Base-by-base conservation (phyloP, 2,113 vertebrate genomes). In the Oncorhynchus nerka region DNA sequence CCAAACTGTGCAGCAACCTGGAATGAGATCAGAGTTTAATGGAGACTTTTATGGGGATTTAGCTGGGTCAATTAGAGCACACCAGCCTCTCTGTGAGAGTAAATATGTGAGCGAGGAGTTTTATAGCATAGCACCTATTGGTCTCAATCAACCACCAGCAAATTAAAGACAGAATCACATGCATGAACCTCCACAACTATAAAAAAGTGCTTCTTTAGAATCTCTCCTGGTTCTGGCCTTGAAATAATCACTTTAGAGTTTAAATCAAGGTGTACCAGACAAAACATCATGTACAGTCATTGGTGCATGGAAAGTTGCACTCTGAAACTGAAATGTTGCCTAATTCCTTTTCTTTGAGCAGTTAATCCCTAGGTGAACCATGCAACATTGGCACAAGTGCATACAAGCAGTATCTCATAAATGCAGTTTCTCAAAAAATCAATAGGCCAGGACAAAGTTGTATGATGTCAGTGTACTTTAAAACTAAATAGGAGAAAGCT, bases 371-470 rank as follows among this genome's bases (percentile, higher is more conserved):
- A 3, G 16, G 20, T 57, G 19, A 57, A 57, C 39, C 39, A 39
- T 39, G 3, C 67, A 68, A 7, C 32, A 39, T 39, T n/a, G 67
- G 67, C 67, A 20, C 32, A 9, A 20, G 12, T 34, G 24, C 32
- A 45, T 11, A 32, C 51, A 12, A 55, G 51, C 51, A 55, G 51
- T 19, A 19, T 55, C 15, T 19, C 4, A 39, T 39, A 39, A 8
- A 22, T 24, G n/a, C 61, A 64, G 19, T 65, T 79, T 64, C 83
- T 85, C 78, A 49, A 22, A 68, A 59, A 62, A 90, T 89, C 89
- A 84, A 91, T 88, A 87, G 83, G 83, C 76, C 87, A 85, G 82
- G 83, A 85, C 86, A 80, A 81, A 87, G 87, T 74, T 90, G 87
- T 84, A 85, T 73, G 39, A 83, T 87, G 86, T 89, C 82, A 89